Conservation (phyloP, 2,888 invertebrate species). For the Habroteleia sp. region DNA sequence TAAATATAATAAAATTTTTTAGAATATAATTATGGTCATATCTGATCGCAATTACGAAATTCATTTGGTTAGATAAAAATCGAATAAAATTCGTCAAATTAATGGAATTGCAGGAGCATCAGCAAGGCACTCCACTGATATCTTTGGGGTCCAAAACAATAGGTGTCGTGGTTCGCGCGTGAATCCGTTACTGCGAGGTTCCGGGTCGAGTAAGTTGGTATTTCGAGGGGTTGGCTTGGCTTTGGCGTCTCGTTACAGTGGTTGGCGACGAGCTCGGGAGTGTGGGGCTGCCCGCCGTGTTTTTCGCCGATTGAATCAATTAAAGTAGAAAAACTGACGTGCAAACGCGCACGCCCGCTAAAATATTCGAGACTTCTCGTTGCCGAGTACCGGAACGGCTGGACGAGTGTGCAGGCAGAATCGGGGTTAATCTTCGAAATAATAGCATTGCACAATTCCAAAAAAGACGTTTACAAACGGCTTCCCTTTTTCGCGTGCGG, state of each 20-base stretch:
- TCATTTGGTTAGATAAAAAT: too few species aligned
- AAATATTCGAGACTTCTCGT: conserved; percentile 72
- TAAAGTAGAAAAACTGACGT: conserved; percentile 78
- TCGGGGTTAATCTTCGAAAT: conserved; percentile 63
- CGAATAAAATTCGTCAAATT: too few species aligned
- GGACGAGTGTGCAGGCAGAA: conserved; percentile 59
- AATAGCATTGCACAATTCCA: conserved; percentile 56
- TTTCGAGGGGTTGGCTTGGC: conserved; percentile 77
- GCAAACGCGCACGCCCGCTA: conserved; percentile 67
- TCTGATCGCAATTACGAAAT: too few species aligned
- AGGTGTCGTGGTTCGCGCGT: conserved; percentile 11
- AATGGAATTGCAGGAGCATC: too few species aligned
- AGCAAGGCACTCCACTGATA: neutral
- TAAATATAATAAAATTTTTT: too few species aligned
- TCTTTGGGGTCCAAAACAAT: conserved; percentile 19
- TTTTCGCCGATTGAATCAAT: conserved; percentile 82
- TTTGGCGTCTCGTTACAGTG: conserved; percentile 79
- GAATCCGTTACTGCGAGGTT: conserved; percentile 56
- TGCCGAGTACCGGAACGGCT: conserved; percentile 37
- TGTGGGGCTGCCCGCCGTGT: conserved; percentile 76
- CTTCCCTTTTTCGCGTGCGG: conserved; percentile 43
- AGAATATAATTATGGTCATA: too few species aligned
- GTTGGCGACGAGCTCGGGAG: conserved; percentile 71
- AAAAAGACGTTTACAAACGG: conserved; percentile 59
- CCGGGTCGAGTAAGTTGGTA: conserved; percentile 68